phyloP scores from a whole-genome alignment of 2,797 vertebrate species.

The Tiaroga cobitis region DNA sequence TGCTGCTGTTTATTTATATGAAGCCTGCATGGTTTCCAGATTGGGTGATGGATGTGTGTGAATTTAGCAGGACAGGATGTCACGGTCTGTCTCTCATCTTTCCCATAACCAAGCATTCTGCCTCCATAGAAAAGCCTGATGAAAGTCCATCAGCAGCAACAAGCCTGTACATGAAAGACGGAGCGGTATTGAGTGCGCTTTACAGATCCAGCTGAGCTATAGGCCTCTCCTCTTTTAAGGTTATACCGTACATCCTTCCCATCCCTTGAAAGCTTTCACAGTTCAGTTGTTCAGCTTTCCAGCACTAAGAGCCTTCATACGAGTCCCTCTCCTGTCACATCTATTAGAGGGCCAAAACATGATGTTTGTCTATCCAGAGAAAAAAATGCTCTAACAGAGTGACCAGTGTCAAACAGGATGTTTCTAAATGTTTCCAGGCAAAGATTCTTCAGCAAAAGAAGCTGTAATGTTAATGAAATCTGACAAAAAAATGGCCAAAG shows the following conservation, averaged over 20 bases:
- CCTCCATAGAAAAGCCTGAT: slow-evolving; percentile 25
- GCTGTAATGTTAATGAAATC: neutral
- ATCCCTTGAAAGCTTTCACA: slow-evolving; percentile 50
- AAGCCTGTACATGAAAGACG: slow-evolving; percentile 43
- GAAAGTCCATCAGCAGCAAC: slow-evolving; percentile 50
- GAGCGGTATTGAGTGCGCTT: neutral
- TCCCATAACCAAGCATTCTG: slow-evolving; percentile 27
- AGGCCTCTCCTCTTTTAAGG: slow-evolving; percentile 36
- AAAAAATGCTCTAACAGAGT: slow-evolving; percentile 2
- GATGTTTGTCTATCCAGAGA: slow-evolving; percentile 34
- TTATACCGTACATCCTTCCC: slow-evolving; percentile 26
- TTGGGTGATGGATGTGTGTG: slow-evolving; percentile 30
- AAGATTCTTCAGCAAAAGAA: neutral
- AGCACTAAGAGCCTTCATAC: slow-evolving; percentile 31
- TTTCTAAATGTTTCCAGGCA: neutral
- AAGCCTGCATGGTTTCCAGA: slow-evolving; percentile 25
- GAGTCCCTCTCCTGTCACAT: slow-evolving; percentile 32
- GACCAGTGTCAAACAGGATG: slow-evolving; percentile 12
- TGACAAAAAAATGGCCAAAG: neutral
- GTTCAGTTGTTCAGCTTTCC: slow-evolving; percentile 43
- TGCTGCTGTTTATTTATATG: slow-evolving; percentile 10
- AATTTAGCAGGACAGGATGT: slow-evolving; percentile 27
- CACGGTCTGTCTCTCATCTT: slow-evolving; percentile 34
- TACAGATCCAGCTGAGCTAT: slow-evolving; percentile 28
- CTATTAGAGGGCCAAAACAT: slow-evolving; percentile 30